phyloP scores from a whole-genome alignment of 64 coral and sea anemone genomes.

The Trachythela sp. region DNA sequence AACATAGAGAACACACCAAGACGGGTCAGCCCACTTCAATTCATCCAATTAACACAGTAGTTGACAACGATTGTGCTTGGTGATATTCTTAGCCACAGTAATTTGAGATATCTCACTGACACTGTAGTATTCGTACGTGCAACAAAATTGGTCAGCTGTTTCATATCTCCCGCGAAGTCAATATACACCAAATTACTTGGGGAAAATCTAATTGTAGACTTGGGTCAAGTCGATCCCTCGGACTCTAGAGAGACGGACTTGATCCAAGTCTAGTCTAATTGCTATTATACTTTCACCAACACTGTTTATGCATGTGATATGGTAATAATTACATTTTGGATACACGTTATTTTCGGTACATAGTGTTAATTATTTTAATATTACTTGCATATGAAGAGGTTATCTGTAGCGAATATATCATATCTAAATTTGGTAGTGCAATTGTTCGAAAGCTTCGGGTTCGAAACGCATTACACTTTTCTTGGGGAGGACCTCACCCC shows the following conservation, averaged over 20 bases:
- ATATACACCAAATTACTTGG: not conserved
- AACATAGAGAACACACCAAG: not conserved
- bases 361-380: not conserved
- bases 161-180: not conserved
- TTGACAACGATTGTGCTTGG: not conserved
- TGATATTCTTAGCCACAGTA: not conserved
- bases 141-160: not conserved
- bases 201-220: too few species aligned
- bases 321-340: not conserved
- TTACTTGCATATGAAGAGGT: not conserved
- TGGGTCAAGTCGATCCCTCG: too few species aligned
- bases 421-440: too few species aligned
- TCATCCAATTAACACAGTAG: not conserved
- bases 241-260: too few species aligned
- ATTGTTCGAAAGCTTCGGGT: too few species aligned
- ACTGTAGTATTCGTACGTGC: not conserved
- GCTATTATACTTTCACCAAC: not conserved
- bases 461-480: too few species aligned
- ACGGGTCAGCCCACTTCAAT: not conserved
- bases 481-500: too few species aligned
- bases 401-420: too few species aligned
- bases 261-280: too few species aligned
- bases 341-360: too few species aligned
- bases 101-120: not conserved
- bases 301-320: not conserved